phyloP scores from a whole-genome alignment of 2,113 vertebrate genomes.

The Pao palembangensis region DNA sequence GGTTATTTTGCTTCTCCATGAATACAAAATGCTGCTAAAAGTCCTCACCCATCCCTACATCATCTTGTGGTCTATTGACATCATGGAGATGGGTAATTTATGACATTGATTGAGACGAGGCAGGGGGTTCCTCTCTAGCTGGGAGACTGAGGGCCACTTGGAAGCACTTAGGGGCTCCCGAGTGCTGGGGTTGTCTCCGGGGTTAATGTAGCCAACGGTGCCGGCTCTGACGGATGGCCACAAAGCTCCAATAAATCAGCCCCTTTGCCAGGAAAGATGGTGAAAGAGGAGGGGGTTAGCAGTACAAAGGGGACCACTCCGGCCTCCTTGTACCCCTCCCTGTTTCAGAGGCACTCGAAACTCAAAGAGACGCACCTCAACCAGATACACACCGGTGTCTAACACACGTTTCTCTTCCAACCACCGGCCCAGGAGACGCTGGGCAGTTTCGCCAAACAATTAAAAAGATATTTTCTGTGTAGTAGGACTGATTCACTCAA shows the following conservation, averaged over 20 bases:
- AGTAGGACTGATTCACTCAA: slow-evolving; percentile 70
- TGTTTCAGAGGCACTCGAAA: slow-evolving; percentile 59
- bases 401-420: slow-evolving; percentile 18
- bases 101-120: slow-evolving; percentile 54
- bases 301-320: slow-evolving; percentile 61
- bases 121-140: slow-evolving; percentile 35
- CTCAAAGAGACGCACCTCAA: slow-evolving; percentile 41
- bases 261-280: slow-evolving; percentile 66
- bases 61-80: slow-evolving; percentile 51
- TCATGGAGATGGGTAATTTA: slow-evolving; percentile 67
- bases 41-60: slow-evolving; percentile 41
- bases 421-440: slow-evolving; percentile 24
- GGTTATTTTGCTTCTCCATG: slow-evolving; percentile 16
- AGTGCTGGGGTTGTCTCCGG: slow-evolving; percentile 66
- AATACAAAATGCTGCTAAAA: slow-evolving; percentile 46
- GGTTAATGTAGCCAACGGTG: slow-evolving; percentile 73
- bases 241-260: slow-evolving; percentile 74
- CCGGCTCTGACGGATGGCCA: slow-evolving; percentile 67
- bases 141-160: slow-evolving; percentile 58
- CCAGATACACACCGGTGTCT: not conserved
- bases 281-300: slow-evolving; percentile 30
- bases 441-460: slow-evolving; percentile 43
- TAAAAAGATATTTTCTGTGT: slow-evolving; percentile 21
- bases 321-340: slow-evolving; percentile 35
- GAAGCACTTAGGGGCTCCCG: slow-evolving; percentile 67